Base-by-base conservation (phyloP, 2,888 invertebrate species). In the Eucera pruinosa region DNA sequence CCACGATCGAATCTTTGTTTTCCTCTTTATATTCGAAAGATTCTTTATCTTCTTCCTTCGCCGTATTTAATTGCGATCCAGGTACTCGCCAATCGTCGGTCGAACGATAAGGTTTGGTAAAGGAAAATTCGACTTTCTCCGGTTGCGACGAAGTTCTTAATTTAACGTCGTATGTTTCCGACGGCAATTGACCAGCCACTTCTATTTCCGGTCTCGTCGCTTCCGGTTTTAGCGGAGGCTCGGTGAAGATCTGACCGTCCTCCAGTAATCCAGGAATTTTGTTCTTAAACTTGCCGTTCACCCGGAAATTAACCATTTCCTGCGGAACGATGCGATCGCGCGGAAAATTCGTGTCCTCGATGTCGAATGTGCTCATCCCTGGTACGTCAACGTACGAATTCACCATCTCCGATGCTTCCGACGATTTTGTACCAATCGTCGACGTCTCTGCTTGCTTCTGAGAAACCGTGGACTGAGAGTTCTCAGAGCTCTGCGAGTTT, bases 241-340 rank as follows among this genome's bases (percentile, higher is more conserved):
- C 70, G 0, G 75, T 66, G 23, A 73, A 72, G 1, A 65, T 48
- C 30, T 75, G 48, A 0, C 71, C 74, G 0, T 71, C 75, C 1
- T 87, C 86, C 7, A 83, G 67, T 0, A 81, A 27, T 0, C 74
- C 83, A 0, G 89, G 85, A 2, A 89, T 84, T 20, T 90, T 89
- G 39, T 91, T 89, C 57, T 90, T 91, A 36, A 89, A 90, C 50
- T 91, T 91, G 5, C 89, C 90, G 58, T 91, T 91, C 0, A 89
- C 87, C 1, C 90, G 80, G 39, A 88, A 89, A 45, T 89, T 90
- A 3, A 86, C 83, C 82, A 86, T 89, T 43, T 91, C 91, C 41
- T 89, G 85, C 0, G 91, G 90, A 0, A 87, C 88, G 30, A 90
- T 81, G 27, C 91, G 81, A 47, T 92, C 91, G 9, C 85, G 89